These are phyloP conservation scores for Leptoclinus maculatus DNA, from an alignment of 2,797 vertebrate species.

Conservation along the genomic window DNA sequence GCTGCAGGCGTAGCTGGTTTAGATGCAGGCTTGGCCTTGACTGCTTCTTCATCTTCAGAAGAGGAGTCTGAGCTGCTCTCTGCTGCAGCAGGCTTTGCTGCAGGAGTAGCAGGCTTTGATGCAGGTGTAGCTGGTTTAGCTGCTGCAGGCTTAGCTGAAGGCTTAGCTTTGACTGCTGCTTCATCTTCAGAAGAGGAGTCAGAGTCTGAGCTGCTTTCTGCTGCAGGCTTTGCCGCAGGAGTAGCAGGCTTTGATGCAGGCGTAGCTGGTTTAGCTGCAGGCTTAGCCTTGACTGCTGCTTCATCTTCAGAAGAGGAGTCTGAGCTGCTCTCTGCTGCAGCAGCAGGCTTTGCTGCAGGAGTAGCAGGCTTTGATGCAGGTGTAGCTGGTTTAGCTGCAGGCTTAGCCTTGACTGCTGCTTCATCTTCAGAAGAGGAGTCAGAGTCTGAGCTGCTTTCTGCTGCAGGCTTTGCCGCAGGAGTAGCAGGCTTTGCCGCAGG, in stretches of 20 bases:
- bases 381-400: slow-evolving; percentile 18
- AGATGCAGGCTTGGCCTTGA: slow-evolving; percentile 44
- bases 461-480: no score
- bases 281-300: slow-evolving; percentile 47
- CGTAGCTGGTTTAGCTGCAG: no score
- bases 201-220: slow-evolving; percentile 51
- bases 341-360: slow-evolving; percentile 17
- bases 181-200: slow-evolving; percentile 47
- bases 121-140: background rate
- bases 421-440: slow-evolving; percentile 62
- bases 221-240: no score
- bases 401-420: slow-evolving; percentile 29
- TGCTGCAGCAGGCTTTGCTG: slow-evolving; percentile 41
- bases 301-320: slow-evolving; percentile 67
- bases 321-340: slow-evolving; percentile 46
- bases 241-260: no score
- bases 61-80: slow-evolving; percentile 52
- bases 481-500: slow-evolving; percentile 28
- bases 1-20: slow-evolving; percentile 15
- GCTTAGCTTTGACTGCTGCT: no score
- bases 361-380: slow-evolving; percentile 22
- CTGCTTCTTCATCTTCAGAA: slow-evolving; percentile 64
- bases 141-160: slow-evolving; percentile 44
- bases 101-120: slow-evolving; percentile 20
- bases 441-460: slow-evolving; percentile 55